These are phyloP conservation scores for Chloroclysta siterata DNA, from an alignment of 2,888 invertebrate species.

Conservation along the genomic window DNA sequence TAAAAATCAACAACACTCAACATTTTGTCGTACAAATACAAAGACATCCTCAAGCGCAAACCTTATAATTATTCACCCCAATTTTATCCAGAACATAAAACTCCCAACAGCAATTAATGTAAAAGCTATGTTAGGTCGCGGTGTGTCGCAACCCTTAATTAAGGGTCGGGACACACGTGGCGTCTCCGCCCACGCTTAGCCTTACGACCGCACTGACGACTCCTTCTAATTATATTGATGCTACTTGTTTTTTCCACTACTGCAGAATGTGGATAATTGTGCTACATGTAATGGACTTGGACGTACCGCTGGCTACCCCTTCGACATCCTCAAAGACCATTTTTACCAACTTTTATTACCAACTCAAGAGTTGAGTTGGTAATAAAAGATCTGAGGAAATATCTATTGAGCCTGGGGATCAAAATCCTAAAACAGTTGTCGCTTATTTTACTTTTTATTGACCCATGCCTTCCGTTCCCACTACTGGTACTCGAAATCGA, in stretches of 20 bases:
- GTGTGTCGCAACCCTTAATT: constrained; percentile 75
- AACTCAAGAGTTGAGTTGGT: too few species aligned
- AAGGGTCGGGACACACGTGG: constrained; percentile 74
- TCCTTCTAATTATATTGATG: constrained; percentile 31
- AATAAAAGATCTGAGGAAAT: too few species aligned
- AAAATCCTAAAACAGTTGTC: too few species aligned
- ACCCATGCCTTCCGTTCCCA: too few species aligned
- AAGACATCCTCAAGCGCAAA: constrained; percentile 29
- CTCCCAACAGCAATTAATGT: constrained; percentile 74
- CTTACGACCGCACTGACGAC: constrained; percentile 56
- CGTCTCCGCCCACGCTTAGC: constrained; percentile 72
- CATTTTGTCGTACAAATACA: constrained; percentile 19
- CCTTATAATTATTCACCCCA: constrained; percentile 53
- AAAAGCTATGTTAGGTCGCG: constrained; percentile 68
- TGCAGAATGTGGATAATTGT: too few species aligned
- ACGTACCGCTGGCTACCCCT: neutral
- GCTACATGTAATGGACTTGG: neutral
- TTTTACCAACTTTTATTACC: too few species aligned
- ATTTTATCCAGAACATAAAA: constrained; percentile 59
- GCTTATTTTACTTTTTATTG: too few species aligned
- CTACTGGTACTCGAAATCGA: too few species aligned
- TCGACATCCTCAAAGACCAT: too few species aligned
- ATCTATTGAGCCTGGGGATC: too few species aligned
- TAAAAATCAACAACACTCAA: constrained; percentile 6
- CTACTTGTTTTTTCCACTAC: neutral